Evolutionary conservation across 2,113 vertebrate species (phyloP), one percentile per base, ranked within the genome.

Genomic region (Channa argus): DNA sequence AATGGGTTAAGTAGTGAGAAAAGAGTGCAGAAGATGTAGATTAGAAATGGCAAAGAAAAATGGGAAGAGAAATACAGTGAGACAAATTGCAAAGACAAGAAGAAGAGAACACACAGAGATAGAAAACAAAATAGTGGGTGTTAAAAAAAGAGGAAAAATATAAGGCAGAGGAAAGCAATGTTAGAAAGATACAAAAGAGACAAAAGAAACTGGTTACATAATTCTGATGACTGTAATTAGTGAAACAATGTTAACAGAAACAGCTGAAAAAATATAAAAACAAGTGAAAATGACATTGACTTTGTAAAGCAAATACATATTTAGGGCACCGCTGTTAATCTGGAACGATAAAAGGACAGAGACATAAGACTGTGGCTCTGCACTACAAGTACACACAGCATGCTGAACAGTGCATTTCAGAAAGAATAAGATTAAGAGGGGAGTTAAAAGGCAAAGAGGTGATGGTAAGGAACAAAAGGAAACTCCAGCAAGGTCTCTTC

Each of bases 241-340:
- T 34, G 55, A 60, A n/a, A 56, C 5, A 11, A 34, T 6, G 55
- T 13, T 1, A 2, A 61, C 6, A 5, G 51, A 54, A 67, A 47
- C 41, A 79, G 8, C n/a, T 37, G 53, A 87, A 64, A 11, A 66
- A 64, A 71, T 54, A 74, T 74, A 70, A 76, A 77, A 79, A 61
- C 69, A 59, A 15, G 43, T 55, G 62, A 72, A 68, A 77, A 80
- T 75, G 45, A 65, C 70, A 84, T 24, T 71, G 74, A 69, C 64
- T 84, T 58, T 59, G 51, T 71, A 83, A 52, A 73, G 46, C 59
- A 79, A 81, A 80, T 56, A 65, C 66, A 83, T 76, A 78, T 77
- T 79, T 84, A 71, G 70, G 75, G 45, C 51, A 61, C 12, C 5
- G 51, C 49, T 86, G 78, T 74, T 86, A 68, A 84, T 77, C 62